Evolutionary conservation across 2,797 vertebrate species (phyloP).

Genomic region (Pangasius mekongensis): DNA sequence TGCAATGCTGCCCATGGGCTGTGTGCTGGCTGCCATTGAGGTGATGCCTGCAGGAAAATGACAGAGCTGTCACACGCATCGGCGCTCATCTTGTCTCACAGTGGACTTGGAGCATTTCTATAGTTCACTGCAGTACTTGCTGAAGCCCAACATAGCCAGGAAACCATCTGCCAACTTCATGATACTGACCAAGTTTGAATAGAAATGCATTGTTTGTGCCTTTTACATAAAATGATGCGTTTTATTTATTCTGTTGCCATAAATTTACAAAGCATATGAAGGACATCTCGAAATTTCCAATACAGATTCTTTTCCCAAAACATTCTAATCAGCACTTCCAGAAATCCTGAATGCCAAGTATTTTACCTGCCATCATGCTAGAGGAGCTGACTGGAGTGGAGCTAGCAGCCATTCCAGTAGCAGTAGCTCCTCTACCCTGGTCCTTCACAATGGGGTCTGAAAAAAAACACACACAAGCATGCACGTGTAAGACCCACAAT

Average conservation of each 20-base stretch:
- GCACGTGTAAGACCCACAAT: no score
- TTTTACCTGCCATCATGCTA: slow-evolving; percentile 85
- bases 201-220: not conserved
- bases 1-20: slow-evolving; percentile 82
- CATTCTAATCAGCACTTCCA: not conserved
- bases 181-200: not conserved
- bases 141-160: not conserved
- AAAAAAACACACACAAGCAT: slow-evolving; percentile 30
- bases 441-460: slow-evolving; percentile 86
- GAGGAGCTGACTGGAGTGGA: slow-evolving; percentile 87
- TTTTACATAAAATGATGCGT: not conserved
- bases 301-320: not conserved
- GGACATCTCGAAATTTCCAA: not conserved
- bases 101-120: not conserved
- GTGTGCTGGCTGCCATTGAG: slow-evolving; percentile 82
- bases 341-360: not conserved
- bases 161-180: not conserved
- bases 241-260: not conserved
- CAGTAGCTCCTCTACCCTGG: slow-evolving; percentile 79
- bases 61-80: not conserved
- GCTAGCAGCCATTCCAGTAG: slow-evolving; percentile 76
- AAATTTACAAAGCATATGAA: not conserved
- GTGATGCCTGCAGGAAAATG: slow-evolving; percentile 75
- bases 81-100: not conserved
- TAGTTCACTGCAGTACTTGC: not conserved